Percentiles rank a stretch among this genome's conserved stretches.
Evolutionary conservation across 2,113 vertebrate species (phyloP).

Genomic region (Stigmatopora argus): DNA sequence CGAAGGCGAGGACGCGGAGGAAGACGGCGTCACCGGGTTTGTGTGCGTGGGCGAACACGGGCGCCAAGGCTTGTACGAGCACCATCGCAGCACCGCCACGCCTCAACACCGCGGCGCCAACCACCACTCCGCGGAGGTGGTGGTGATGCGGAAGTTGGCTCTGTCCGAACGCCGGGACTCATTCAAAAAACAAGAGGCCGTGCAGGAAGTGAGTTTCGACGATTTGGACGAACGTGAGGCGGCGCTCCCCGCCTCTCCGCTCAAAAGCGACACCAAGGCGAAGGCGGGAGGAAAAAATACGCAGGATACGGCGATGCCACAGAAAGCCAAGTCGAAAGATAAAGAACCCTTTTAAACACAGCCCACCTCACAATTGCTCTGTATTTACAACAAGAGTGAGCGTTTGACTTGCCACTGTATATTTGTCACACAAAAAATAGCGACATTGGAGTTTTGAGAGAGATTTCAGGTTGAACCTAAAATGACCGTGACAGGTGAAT

Average conservation of each 20-base stretch:
- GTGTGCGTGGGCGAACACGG: slow-evolving; percentile 66
- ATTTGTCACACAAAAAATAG: neutral
- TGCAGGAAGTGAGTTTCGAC: slow-evolving; percentile 87
- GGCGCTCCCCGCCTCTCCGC: slow-evolving; percentile 13
- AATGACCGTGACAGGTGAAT: neutral
- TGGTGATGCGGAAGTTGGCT: slow-evolving; percentile 85
- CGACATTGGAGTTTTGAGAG: neutral
- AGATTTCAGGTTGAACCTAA: neutral
- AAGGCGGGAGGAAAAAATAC: slow-evolving; percentile 34
- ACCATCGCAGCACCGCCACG: slow-evolving; percentile 23
- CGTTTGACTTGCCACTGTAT: neutral
- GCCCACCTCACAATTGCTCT: neutral
- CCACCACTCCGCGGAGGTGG: slow-evolving; percentile 71
- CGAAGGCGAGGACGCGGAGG: slow-evolving; percentile 65
- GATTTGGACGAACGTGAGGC: slow-evolving; percentile 51
- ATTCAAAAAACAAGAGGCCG: slow-evolving; percentile 91
- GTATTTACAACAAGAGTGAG: slow-evolving; percentile 6
- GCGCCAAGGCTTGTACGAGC: slow-evolving; percentile 58
- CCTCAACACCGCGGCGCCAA: slow-evolving; percentile 45
- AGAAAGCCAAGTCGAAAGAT: slow-evolving; percentile 70
- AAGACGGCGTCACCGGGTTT: slow-evolving; percentile 43
- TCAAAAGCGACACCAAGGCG: slow-evolving; percentile 16
- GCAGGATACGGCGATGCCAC: slow-evolving; percentile 40
- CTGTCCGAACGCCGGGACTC: slow-evolving; percentile 86
- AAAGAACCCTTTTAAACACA: slow-evolving; percentile 42